phyloP scores from a whole-genome alignment of 2,113 vertebrate species.

The Natator depressus region DNA sequence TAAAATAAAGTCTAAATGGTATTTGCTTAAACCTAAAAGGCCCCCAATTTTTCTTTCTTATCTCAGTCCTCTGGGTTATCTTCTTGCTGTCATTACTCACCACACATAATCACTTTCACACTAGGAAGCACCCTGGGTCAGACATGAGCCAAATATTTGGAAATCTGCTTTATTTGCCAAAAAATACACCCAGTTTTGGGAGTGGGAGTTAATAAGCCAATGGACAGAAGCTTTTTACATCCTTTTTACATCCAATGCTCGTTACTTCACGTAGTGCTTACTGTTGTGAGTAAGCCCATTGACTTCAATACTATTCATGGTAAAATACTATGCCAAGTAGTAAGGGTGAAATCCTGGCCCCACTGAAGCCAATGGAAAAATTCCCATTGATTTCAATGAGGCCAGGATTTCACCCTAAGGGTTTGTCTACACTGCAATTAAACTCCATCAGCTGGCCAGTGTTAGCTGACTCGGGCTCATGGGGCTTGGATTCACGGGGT shows the following conservation, averaged over 20 bases:
- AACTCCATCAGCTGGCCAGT: neutral
- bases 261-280: neutral
- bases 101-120: slow-evolving; percentile 13
- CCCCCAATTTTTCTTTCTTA: slow-evolving; percentile 30
- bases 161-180: slow-evolving; percentile 24
- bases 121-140: slow-evolving; percentile 27
- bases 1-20: slow-evolving; percentile 40
- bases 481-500: neutral
- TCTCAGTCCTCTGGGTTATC: neutral
- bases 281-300: neutral
- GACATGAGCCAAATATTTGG: slow-evolving; percentile 50
- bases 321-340: neutral
- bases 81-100: slow-evolving; percentile 43
- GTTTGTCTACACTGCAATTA: neutral
- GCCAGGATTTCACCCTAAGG: neutral
- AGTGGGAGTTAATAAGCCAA: neutral
- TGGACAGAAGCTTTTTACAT: neutral
- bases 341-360: neutral
- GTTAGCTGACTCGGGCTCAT: neutral
- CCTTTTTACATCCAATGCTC: neutral
- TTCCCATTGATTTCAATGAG: fast-evolving
- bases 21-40: slow-evolving; percentile 44
- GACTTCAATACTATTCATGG: neutral
- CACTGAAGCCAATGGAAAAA: neutral
- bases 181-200: neutral